Evolutionary conservation across 2,113 vertebrate genomes (phyloP).

Genomic region (Opisthocomus hoazin): DNA sequence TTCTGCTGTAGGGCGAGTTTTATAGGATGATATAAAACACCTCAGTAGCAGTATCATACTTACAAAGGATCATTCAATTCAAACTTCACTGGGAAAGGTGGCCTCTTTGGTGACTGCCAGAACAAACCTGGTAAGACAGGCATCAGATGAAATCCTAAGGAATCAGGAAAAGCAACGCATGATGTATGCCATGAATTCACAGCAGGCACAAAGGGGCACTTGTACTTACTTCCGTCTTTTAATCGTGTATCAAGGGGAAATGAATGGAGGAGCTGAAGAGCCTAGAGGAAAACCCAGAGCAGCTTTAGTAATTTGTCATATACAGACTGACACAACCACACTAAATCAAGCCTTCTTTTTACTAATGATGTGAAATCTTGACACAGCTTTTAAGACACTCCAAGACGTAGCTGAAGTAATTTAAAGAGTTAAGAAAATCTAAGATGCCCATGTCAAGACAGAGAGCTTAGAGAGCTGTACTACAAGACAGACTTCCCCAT

Average conservation of each 20-base stretch:
- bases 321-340: background rate
- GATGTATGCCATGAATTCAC: background rate
- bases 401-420: background rate
- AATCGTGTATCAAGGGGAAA: slow-evolving; percentile 94
- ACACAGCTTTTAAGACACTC: background rate
- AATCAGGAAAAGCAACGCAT: background rate
- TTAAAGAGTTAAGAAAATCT: background rate
- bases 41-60: slow-evolving; percentile 68
- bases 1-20: background rate
- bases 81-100: slow-evolving; percentile 90
- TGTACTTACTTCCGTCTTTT: slow-evolving; percentile 96
- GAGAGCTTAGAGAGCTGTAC: background rate
- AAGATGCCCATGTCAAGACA: background rate
- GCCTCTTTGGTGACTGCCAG: slow-evolving; percentile 98
- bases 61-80: slow-evolving; percentile 89
- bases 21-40: background rate
- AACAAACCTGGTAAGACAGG: slow-evolving; percentile 84
- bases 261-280: slow-evolving; percentile 91
- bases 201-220: background rate
- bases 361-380: background rate
- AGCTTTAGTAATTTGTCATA: background rate
- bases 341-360: background rate
- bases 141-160: slow-evolving; percentile 19
- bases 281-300: slow-evolving; percentile 70
- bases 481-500: background rate